These are phyloP conservation scores for Hipposideros larvatus DNA, from an alignment of 2,797 vertebrate genomes.

Conservation along the genomic window DNA sequence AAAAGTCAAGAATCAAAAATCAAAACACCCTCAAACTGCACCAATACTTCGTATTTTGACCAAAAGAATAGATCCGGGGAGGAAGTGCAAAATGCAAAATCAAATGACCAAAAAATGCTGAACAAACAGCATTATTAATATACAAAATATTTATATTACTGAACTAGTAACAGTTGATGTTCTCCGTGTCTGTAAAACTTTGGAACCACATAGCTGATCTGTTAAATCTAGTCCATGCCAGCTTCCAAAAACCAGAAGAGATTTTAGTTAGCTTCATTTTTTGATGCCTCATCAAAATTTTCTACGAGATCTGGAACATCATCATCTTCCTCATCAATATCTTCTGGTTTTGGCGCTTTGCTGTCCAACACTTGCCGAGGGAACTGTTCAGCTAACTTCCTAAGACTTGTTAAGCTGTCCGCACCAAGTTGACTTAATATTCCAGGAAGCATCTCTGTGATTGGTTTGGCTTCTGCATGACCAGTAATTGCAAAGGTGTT, in stretches of 20 bases:
- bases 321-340: constrained; percentile 98
- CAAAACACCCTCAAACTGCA: constrained; percentile 86
- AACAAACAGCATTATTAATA: constrained; percentile 93
- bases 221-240: constrained; percentile 93
- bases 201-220: constrained; percentile 91
- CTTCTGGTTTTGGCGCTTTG: constrained; percentile 96
- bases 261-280: constrained; percentile 97
- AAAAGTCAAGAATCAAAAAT: constrained; percentile 60
- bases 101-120: constrained; percentile 92
- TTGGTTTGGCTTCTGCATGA: constrained; percentile 98
- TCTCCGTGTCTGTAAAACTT: constrained; percentile 91
- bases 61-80: constrained; percentile 90
- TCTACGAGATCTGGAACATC: constrained; percentile 99
- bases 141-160: constrained; percentile 95
- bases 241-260: constrained; percentile 87
- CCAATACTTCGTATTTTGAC: constrained; percentile 88
- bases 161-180: constrained; percentile 92
- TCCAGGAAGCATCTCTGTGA: constrained; percentile 99
- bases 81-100: constrained; percentile 94
- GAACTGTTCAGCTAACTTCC: constrained; percentile 98
- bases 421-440: constrained; percentile 99
- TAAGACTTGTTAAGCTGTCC: constrained; percentile 98
- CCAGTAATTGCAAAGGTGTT: constrained; percentile 99
- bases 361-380: constrained; percentile 98
- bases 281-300: constrained; percentile 98